Conservation (phyloP, 2,113 vertebrate genomes). For the Labeo rohita region DNA sequence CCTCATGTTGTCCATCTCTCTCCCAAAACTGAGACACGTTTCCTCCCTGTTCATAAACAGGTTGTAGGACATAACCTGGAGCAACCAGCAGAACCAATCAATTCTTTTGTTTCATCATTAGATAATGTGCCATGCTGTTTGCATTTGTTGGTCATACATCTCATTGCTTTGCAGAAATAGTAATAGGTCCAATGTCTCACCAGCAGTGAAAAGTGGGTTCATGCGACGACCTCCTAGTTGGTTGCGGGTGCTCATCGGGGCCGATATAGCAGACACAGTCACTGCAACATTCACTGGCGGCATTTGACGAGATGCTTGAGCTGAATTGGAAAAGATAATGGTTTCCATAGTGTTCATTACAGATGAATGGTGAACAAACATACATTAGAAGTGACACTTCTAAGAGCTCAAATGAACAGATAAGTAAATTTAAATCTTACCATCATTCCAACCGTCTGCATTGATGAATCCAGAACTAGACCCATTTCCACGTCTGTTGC, state of each 20-base stretch:
- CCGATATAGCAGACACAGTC: not conserved
- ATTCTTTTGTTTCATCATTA: no score
- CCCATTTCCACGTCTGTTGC: not conserved
- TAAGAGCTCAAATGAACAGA: not conserved
- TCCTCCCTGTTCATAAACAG: not conserved
- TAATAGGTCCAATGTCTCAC: no score
- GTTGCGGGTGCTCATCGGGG: no score
- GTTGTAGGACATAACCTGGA: no score
- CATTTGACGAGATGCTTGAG: not conserved
- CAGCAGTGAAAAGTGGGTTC: no score
- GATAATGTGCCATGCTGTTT: no score
- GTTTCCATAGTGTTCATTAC: not conserved
- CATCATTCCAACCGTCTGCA: not conserved
- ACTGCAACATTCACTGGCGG: not conserved
- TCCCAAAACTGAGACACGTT: not conserved
- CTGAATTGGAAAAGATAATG: not conserved
- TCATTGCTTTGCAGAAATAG: no score
- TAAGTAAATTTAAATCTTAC: not conserved
- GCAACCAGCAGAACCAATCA: no score
- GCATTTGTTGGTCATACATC: no score
- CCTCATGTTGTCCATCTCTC: not conserved
- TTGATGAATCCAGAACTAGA: not conserved
- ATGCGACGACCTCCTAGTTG: no score
- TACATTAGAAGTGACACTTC: not conserved
- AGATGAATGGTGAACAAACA: not conserved